Conservation (phyloP, 2,888 invertebrate species). For the Drosophila austrosaltans region DNA sequence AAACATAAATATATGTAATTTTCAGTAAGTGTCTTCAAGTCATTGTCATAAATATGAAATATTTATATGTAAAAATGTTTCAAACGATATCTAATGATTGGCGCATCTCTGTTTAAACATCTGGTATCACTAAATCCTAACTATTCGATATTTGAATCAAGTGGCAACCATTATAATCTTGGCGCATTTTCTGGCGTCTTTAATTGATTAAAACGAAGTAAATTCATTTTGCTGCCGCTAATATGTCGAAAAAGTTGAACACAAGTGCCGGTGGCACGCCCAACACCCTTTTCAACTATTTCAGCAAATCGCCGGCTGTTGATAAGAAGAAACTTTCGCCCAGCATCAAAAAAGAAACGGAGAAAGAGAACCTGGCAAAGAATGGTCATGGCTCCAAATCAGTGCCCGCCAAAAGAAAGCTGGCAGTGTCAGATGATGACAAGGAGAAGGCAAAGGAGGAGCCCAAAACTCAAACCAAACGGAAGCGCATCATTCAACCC, state of each 20-base stretch:
- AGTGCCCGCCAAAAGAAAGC: conserved; percentile 62
- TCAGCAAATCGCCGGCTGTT: conserved; percentile 86
- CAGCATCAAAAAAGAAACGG: conserved; percentile 41
- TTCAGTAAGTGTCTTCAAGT: too few species aligned
- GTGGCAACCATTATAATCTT: conserved; percentile 29
- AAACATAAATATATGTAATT: too few species aligned
- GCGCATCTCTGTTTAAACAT: neutral
- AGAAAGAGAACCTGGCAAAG: conserved; percentile 40
- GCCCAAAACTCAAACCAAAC: conserved; percentile 81
- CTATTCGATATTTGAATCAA: neutral
- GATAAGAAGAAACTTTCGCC: conserved; percentile 69
- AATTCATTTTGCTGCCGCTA: neutral
- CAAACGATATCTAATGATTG: neutral
- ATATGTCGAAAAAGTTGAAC: conserved; percentile 80
- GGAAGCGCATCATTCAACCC: conserved; percentile 65
- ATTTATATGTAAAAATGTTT: too few species aligned
- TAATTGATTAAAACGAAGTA: conserved; percentile 15
- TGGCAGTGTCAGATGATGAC: conserved; percentile 42
- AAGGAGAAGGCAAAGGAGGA: conserved; percentile 83
- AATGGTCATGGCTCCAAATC: conserved; percentile 27
- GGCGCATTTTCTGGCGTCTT: conserved; percentile 67
- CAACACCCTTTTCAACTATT: conserved; percentile 89
- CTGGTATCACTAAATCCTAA: neutral
- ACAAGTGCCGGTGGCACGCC: conserved; percentile 76
- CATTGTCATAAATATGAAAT: too few species aligned